Evolutionary conservation across 2,888 invertebrate genomes (phyloP), one percentile per base, ranked within the genome.

Genomic region (Aproaerema taeniolella): DNA sequence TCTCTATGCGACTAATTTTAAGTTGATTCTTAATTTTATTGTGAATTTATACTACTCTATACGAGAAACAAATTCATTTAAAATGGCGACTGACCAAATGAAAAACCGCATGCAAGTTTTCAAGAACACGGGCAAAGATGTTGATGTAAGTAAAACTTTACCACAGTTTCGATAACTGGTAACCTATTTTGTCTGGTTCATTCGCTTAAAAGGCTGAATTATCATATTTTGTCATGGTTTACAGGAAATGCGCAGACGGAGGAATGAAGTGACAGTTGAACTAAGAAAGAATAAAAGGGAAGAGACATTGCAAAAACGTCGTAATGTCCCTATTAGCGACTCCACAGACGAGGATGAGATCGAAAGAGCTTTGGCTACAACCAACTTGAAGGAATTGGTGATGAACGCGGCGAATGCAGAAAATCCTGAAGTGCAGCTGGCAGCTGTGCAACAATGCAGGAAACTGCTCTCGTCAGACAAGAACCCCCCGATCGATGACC

Each of bases 61-160:
- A 47, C 47, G 54, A 64, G 62, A 67, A 69, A 67, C 65, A 60
- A 76, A 62, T 72, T 74, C 69, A 71, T 68, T 70, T 83, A 92
- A 91, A 91, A 93, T 93, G 93, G 91, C 92, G 90, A 91, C 91
- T 79, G 90, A 90, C 83, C 90, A 88, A 85, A 89, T 88, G 88
- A 93, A 92, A 90, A 93, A 92, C 90, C 93, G 96, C 88, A 92
- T 95, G 90, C 93, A 94, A 87, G 94, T 92, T 80, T 97, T 97
- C 88, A 99, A 99, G 93, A 98, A 99, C 91, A 96, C 96, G 90
- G 98, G 98, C 73, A 99, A 98, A 90, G 98, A 99, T 90, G 96
- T 96, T 87, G 98, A 98, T 89, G 98, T 97, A 90, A 93, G 95
- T 92, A 80, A 46, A 29, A 33, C 29, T 30, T 2, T n/a, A n/a